These are phyloP conservation scores for Sinocyclocheilus grahami DNA, from an alignment of 2,113 vertebrate genomes.

Conservation along the genomic window DNA sequence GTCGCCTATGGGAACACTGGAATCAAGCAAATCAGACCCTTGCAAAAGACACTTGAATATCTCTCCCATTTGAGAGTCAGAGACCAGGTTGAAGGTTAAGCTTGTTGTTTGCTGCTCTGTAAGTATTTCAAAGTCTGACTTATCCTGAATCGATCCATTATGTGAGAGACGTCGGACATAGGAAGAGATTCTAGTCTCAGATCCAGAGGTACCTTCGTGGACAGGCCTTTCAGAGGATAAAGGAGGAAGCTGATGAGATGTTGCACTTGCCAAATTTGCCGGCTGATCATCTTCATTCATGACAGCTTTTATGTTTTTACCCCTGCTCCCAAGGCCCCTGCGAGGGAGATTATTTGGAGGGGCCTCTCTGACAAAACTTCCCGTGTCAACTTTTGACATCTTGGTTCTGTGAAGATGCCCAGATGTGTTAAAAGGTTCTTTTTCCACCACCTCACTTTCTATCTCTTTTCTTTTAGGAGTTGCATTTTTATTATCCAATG, in stretches of 20 bases:
- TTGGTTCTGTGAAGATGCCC: not conserved
- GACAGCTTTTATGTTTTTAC: constrained; percentile 76
- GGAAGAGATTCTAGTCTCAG: constrained; percentile 60
- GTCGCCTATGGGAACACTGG: constrained; percentile 69
- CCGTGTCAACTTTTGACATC: not conserved
- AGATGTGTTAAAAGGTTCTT: constrained; percentile 59
- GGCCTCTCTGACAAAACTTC: not conserved
- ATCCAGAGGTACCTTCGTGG: constrained; percentile 40
- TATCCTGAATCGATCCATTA: constrained; percentile 70
- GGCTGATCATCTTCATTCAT: constrained; percentile 51
- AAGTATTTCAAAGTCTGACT: constrained; percentile 87
- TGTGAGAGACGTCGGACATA: constrained; percentile 61
- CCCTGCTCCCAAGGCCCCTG: constrained; percentile 75
- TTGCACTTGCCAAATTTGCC: not conserved
- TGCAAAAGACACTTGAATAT: constrained; percentile 95
- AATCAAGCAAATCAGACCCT: constrained; percentile 88
- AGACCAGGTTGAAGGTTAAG: constrained; percentile 92
- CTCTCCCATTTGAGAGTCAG: constrained; percentile 97
- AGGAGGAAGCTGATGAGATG: not conserved
- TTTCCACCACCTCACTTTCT: constrained; percentile 50
- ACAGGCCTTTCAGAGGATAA: constrained; percentile 22
- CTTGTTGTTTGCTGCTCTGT: constrained; percentile 92
- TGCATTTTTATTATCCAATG: constrained; percentile 28
- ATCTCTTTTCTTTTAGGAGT: constrained; percentile 58
- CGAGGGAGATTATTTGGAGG: constrained; percentile 39